phyloP scores from a whole-genome alignment of 2,797 vertebrate species.

The Phalloptychus januarius region DNA sequence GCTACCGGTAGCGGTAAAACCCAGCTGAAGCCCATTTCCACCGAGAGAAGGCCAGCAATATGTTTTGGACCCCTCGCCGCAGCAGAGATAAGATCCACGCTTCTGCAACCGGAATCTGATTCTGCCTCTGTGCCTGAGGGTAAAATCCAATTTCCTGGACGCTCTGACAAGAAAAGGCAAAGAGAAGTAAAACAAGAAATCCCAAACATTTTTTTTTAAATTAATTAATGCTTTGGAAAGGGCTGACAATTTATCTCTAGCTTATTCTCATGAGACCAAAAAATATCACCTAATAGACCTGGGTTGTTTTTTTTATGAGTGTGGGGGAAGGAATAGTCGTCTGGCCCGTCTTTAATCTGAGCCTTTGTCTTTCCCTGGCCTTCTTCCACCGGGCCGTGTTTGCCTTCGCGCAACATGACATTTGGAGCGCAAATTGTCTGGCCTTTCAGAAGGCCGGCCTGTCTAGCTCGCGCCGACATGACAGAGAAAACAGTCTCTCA shows the following conservation, averaged over 20 bases:
- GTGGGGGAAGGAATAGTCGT: slow-evolving; percentile 50
- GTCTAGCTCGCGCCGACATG: slow-evolving; percentile 70
- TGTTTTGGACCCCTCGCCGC: slow-evolving; percentile 66
- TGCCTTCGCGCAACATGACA: slow-evolving; percentile 72
- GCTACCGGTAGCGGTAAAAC: slow-evolving; percentile 50
- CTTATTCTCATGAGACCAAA: slow-evolving; percentile 47
- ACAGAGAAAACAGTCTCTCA: slow-evolving; percentile 68
- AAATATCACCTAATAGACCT: slow-evolving; percentile 37
- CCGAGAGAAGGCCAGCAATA: slow-evolving; percentile 62
- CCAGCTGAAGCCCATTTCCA: slow-evolving; percentile 58
- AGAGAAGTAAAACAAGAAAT: slow-evolving; percentile 50
- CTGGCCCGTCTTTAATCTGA: slow-evolving; percentile 61
- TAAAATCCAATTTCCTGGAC: slow-evolving; percentile 76
- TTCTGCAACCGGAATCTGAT: slow-evolving; percentile 71
- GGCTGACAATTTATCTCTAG: slow-evolving; percentile 59
- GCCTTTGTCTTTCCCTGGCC: slow-evolving; percentile 67
- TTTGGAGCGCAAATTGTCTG: slow-evolving; percentile 74
- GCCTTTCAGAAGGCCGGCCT: slow-evolving; percentile 69
- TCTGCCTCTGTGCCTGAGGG: slow-evolving; percentile 60
- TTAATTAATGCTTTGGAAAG: slow-evolving; percentile 63
- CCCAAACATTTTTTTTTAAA: slow-evolving; percentile 48
- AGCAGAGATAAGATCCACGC: slow-evolving; percentile 70
- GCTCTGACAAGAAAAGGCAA: slow-evolving; percentile 21
- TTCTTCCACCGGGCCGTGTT: slow-evolving; percentile 65
- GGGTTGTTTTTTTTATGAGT: slow-evolving; percentile 7